Evolutionary conservation across 2,888 invertebrate species (phyloP).

Genomic region (Micoletzkya japonica): DNA sequence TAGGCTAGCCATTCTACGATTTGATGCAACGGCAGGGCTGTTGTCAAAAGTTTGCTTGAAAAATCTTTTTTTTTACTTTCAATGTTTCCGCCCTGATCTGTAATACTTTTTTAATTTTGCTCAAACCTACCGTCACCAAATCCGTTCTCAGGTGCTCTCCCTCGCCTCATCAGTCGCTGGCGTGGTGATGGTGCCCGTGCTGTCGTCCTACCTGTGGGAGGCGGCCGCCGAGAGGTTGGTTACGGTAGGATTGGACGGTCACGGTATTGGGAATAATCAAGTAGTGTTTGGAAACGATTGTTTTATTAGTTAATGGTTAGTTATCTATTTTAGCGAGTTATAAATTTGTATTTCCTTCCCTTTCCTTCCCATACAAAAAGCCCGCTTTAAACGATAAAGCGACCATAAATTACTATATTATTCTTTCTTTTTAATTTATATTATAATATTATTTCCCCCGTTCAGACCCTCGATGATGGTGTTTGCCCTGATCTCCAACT

Average conservation of each 20-base stretch:
- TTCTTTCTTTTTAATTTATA: no score
- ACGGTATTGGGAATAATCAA: not conserved
- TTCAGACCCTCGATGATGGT: slow-evolving; percentile 30
- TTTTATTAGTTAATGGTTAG: not conserved
- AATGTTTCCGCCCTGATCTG: no score
- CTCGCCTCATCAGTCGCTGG: slow-evolving; percentile 56
- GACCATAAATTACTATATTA: no score
- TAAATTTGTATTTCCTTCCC: not conserved
- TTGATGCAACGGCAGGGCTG: no score
- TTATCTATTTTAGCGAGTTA: not conserved
- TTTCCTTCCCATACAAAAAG: no score
- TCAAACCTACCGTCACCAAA: no score
- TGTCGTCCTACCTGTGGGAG: slow-evolving; percentile 54
- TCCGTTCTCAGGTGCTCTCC: slow-evolving; percentile 48
- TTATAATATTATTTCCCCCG: not conserved
- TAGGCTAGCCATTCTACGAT: no score
- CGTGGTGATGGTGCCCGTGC: slow-evolving; percentile 56
- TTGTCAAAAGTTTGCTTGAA: no score
- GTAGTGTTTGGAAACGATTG: not conserved
- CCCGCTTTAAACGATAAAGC: no score
- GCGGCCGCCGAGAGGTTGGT: slow-evolving; percentile 47
- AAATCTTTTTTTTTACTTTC: no score
- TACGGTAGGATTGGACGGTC: not conserved
- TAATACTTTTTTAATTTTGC: no score
- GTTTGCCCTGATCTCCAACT: slow-evolving; percentile 51